These are phyloP conservation scores for Tapirus terrestris DNA, from an alignment of 2,113 vertebrate genomes.

Conservation along the genomic window DNA sequence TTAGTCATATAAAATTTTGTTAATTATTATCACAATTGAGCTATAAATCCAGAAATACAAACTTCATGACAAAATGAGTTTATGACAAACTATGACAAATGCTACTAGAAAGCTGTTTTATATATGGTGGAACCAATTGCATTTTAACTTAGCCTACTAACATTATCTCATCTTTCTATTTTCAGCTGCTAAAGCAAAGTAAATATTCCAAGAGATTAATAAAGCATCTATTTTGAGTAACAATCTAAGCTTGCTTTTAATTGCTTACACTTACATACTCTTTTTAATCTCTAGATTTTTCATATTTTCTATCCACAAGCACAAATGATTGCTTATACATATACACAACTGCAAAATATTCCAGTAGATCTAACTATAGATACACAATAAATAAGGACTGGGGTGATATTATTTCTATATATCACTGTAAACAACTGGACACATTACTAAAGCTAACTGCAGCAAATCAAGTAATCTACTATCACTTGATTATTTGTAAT, in stretches of 20 bases:
- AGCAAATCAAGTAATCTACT: not conserved
- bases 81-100: not conserved
- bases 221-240: not conserved
- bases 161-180: not conserved
- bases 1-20: not conserved
- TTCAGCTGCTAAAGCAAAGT: not conserved
- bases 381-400: not conserved
- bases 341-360: not conserved
- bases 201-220: not conserved
- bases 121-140: not conserved
- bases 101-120: not conserved
- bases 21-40: not conserved
- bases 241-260: not conserved
- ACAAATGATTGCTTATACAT: not conserved
- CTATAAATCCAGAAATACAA: constrained; percentile 3
- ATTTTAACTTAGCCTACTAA: not conserved
- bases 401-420: not conserved
- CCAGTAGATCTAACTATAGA: not conserved
- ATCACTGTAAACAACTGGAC: not conserved
- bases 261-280: not conserved
- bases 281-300: not conserved
- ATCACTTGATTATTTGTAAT: not conserved
- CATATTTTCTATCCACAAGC: not conserved
- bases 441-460: not conserved
- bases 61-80: not conserved